phyloP scores from a whole-genome alignment of 2,888 invertebrate species.

The Lepetodrilus schrolli region DNA sequence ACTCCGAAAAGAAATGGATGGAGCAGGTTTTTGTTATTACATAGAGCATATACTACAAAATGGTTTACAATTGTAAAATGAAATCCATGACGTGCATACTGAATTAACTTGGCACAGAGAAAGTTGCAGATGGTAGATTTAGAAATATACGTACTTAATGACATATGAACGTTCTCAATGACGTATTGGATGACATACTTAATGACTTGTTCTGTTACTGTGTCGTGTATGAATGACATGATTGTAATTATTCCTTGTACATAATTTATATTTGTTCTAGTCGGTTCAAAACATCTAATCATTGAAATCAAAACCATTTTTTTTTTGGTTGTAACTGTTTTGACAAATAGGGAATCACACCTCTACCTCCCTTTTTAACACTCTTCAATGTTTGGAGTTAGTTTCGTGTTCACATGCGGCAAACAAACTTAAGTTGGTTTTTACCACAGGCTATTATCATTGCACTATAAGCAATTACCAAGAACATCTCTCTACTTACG shows the following conservation, averaged over 20 bases:
- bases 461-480: not conserved
- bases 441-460: not conserved
- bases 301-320: conserved; percentile 24
- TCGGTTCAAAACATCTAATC: conserved; percentile 19
- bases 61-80: too few species aligned
- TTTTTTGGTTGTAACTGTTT: conserved; percentile 27
- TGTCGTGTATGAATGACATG: not conserved
- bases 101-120: too few species aligned
- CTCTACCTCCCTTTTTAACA: conserved; percentile 24
- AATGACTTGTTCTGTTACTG: not conserved
- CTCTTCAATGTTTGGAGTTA: conserved; percentile 23
- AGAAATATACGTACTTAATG: too few species aligned
- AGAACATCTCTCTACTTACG: conserved; percentile 16
- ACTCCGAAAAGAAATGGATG: too few species aligned
- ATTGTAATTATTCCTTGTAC: conserved; percentile 18
- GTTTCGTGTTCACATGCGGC: conserved; percentile 22
- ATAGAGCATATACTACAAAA: too few species aligned
- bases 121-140: too few species aligned
- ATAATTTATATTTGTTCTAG: conserved; percentile 25
- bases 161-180: too few species aligned
- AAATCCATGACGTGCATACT: too few species aligned
- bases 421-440: conserved; percentile 12
- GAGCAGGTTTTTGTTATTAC: too few species aligned
- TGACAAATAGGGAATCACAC: conserved; percentile 17
- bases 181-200: not conserved